Base-by-base conservation (phyloP, 2,888 invertebrate genomes). In the Scaptodrosophila latifasciaeformis region DNA sequence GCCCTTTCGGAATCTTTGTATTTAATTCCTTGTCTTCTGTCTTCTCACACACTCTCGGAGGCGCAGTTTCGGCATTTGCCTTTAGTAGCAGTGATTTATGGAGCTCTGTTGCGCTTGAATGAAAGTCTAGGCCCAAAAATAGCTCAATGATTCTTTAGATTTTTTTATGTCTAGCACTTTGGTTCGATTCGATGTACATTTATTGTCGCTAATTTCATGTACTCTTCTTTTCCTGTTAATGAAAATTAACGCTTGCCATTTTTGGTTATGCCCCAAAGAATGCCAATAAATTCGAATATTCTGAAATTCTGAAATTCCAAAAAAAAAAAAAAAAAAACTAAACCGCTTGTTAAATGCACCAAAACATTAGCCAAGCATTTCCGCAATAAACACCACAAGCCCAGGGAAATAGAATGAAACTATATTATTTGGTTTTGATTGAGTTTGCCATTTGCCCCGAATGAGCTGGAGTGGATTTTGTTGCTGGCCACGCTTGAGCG, bases 271-370 rank as follows among this genome's bases (percentile, higher is more conserved):
- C 27, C 39, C 37, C 49, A 39, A 53, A 54, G 37, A 29, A 29
- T 12, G 39, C 35, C 39, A 39, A 24, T 5, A 37, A 30, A 29
- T 53, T 2, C 12, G 5, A 2, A 10, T 7, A 31, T 9, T 42
- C 19, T 2, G 15, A 12, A 27, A 18, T 45, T 30, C 37, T 15
- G 34, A 12, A 17, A 37, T 37, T 37, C 37, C 37, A 37, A 17
- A 37, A 37, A 10, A 13, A 5, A 37, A 37, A 37, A 37, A 12
- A 13, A 13, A 34, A 2, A 5, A 34, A 27, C 27, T 27, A 45
- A 50, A 49, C 47, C 19, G 52, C 53, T 39, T 71, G 75, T 70
- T 78, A 67, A 71, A 70, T 68, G 65, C 78, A 61, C 75, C 78
- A 75, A 50, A 67, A 42, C 71, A 75, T 75, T 71, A 65, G 65